Evolutionary conservation across 2,888 invertebrate genomes (phyloP).

Genomic region (Apamea monoglypha): DNA sequence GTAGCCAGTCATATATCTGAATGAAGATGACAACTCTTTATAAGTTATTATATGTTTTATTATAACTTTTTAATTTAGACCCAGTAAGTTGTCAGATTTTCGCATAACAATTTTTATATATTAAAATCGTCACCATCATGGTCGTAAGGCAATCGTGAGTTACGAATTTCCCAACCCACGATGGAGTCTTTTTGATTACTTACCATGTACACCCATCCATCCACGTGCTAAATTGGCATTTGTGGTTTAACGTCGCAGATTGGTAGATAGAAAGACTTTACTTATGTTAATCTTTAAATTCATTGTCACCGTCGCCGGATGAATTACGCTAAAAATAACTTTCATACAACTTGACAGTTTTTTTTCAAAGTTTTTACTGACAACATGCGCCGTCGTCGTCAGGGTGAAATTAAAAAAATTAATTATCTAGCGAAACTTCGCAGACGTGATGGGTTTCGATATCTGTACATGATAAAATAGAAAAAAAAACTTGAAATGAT

Average conservation of each 20-base stretch:
- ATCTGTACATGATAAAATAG: not conserved
- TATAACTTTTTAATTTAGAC: not conserved
- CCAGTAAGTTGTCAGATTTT: not conserved
- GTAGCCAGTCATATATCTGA: no score
- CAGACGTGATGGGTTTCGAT: not conserved
- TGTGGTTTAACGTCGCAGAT: not conserved
- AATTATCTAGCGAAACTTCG: not conserved
- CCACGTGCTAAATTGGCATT: not conserved
- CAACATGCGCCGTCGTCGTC: no score
- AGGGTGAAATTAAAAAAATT: not conserved
- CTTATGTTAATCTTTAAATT: not conserved
- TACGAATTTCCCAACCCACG: not conserved
- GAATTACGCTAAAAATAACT: not conserved
- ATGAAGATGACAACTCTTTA: not conserved
- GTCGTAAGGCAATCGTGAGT: not conserved
- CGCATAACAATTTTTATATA: not conserved
- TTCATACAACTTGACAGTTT: not conserved
- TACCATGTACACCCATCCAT: not conserved
- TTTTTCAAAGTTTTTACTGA: not conserved
- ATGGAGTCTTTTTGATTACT: not conserved
- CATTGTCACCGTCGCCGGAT: not conserved
- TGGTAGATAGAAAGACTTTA: not conserved
- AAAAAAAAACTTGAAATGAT: not conserved
- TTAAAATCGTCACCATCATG: not conserved
- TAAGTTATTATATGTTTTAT: not conserved